Conservation (phyloP, 2,888 invertebrate species). For the Archaeoteleia sp. region DNA sequence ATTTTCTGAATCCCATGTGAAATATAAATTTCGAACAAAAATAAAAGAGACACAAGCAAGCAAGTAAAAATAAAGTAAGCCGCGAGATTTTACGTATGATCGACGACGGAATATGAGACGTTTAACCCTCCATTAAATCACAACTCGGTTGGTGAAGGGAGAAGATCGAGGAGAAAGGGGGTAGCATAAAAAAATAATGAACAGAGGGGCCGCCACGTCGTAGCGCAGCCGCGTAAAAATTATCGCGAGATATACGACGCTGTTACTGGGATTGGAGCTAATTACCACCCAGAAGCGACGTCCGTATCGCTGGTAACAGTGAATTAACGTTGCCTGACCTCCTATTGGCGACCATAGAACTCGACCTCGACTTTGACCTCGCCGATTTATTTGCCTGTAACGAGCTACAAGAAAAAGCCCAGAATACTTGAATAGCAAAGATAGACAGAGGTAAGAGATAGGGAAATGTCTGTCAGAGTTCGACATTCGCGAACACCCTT, state of each 20-base stretch:
- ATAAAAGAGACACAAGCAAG: too few relatives aligned
- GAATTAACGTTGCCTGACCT: constrained; percentile 65
- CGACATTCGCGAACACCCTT: too few relatives aligned
- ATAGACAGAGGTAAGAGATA: constrained; percentile 10
- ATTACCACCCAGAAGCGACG: constrained; percentile 72
- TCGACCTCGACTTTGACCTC: constrained; percentile 59
- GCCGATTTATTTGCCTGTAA: constrained; percentile 67
- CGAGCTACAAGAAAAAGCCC: constrained; percentile 58
- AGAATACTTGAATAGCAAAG: constrained; percentile 21
- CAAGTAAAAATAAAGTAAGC: too few relatives aligned
- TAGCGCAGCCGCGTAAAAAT: constrained; percentile 62
- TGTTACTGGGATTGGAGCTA: constrained; percentile 71
- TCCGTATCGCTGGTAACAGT: constrained; percentile 60
- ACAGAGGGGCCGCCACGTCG: constrained; percentile 65
- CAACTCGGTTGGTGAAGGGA: constrained; percentile 20
- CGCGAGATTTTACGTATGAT: constrained; percentile 23
- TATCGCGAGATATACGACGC: constrained; percentile 69
- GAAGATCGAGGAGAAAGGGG: constrained; percentile 29
- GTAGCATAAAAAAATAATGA: constrained; percentile 63
- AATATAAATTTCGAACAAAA: too few relatives aligned
- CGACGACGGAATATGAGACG: constrained; percentile 7
- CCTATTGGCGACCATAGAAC: constrained; percentile 62
- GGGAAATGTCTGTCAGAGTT: too few relatives aligned
- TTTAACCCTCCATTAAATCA: constrained; percentile 38
- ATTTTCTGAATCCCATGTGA: too few relatives aligned